Conservation (phyloP, 2,797 vertebrate species). For the Sphenodon punctatus region DNA sequence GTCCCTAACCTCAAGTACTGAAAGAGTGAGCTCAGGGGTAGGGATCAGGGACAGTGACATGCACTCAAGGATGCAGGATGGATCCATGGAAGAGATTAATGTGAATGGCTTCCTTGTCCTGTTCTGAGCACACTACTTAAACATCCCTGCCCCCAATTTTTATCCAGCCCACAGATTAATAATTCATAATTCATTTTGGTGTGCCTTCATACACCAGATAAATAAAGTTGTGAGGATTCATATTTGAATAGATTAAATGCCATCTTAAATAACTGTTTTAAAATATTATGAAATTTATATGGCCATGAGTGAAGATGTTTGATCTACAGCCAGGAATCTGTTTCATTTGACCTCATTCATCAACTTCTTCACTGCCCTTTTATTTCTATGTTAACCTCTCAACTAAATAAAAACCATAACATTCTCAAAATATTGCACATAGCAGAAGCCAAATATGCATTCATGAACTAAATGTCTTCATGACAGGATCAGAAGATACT, state of each 20-base stretch:
- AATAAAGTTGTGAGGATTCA: not conserved
- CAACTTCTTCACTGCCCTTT: not conserved
- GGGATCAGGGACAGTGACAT: too few relatives aligned
- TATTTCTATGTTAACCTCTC: not conserved
- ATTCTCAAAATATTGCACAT: not conserved
- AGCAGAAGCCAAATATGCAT: not conserved
- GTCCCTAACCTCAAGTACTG: too few relatives aligned
- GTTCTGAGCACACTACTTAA: too few relatives aligned
- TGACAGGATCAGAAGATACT: not conserved
- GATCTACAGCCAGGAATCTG: not conserved
- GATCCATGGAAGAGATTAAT: too few relatives aligned
- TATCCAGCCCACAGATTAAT: too few relatives aligned
- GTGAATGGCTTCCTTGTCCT: too few relatives aligned
- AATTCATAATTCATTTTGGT: not conserved
- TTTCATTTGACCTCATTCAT: not conserved
- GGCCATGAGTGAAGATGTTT: not conserved
- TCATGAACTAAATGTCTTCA: not conserved
- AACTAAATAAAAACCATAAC: not conserved
- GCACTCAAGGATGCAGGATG: too few relatives aligned
- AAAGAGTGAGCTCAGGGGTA: too few relatives aligned
- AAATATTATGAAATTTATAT: slow-evolving; percentile 1
- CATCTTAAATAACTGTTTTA: too few relatives aligned
- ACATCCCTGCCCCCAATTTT: too few relatives aligned
- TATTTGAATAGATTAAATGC: too few relatives aligned
- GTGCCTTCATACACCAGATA: not conserved